Evolutionary conservation across 2,113 vertebrate species (phyloP), one percentile per base, ranked within the genome.

Genomic region (Brachirus orientalis): DNA sequence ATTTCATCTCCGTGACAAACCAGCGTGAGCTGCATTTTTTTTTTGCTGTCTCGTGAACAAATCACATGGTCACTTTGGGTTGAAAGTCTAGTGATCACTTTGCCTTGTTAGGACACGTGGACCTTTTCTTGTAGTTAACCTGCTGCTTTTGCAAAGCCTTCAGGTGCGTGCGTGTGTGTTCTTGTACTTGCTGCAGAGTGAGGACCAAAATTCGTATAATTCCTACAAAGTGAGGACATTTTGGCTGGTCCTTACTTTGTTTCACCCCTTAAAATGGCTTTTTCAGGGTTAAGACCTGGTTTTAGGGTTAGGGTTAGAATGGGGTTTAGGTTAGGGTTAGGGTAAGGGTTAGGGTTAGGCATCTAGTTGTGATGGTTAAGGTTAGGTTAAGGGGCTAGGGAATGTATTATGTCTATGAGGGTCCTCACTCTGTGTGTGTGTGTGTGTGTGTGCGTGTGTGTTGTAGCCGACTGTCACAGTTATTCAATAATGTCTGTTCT

Each of bases 131-230:
- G 5, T 14, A 38, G 71, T 81, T 57, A 66, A 72, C 68, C 14
- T 80, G 83, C 83, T 86, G 83, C 83, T 82, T 81, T 74, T 57
- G 75, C 37, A 1, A 60, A 82, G 80, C 80, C 83, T 88, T 88
- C 53, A 19, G 35, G 59, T 58, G 66, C 1, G 20, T 20, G 46
- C 78, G 57, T 53, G 40, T 79, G 59, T 50, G 75, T 47, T 80
- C 33, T 12, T 40, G 9, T 2, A 40, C 38, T 10, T 40, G 38
- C 38, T 55, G 67, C 4, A n/a, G n/a, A n/a, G n/a, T n/a, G n/a
- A n/a, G n/a, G n/a, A n/a, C n/a, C n/a, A n/a, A n/a, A n/a, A n/a
- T n/a, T n/a, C n/a, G n/a, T n/a, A n/a, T n/a, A n/a, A n/a, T n/a
- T n/a, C n/a, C n/a, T n/a, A n/a, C n/a, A n/a, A n/a, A n/a, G n/a